Evolutionary conservation across 2,888 invertebrate genomes (phyloP), one percentile per base, ranked within the genome.

Genomic region (Tinea pellionella): DNA sequence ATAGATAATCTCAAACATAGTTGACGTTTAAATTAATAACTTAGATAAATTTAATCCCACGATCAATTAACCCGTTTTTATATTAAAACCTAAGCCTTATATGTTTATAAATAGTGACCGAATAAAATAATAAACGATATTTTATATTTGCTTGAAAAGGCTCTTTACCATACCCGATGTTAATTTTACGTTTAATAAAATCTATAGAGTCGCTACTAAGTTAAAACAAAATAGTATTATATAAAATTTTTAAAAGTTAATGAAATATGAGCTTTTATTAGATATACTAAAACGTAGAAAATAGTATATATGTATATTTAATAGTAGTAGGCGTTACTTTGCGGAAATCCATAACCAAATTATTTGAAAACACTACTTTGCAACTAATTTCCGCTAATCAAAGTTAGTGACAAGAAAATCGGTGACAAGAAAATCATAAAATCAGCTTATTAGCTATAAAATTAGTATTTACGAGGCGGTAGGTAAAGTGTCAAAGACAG

Each of bases 381-480:
- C n/a, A n/a, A n/a, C n/a, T n/a, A n/a, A n/a, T n/a, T n/a, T n/a
- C n/a, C n/a, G n/a, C n/a, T n/a, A n/a, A n/a, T n/a, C n/a, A n/a
- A n/a, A n/a, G n/a, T n/a, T n/a, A n/a, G n/a, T n/a, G n/a, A 15
- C n/a, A 47, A 6, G 2, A 13, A 16, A 4, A 16, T 47, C 9
- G 13, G 47, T 47, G 47, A 47, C 47, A 47, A 47, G 47, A 47
- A 47, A 47, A 47, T 47, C n/a, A 47, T 47, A 47, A 47, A 47
- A 15, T 47, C 9, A 9, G 15, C 47, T 47, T 47, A 47, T 47
- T 13, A 15, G 3, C n/a, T 16, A 47, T 47, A 47, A 47, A 15
- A 47, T 13, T 3, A 18, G 47, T 3, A 13, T 47, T 47, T 11
- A 11, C 47, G 47, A 47, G 16, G 15, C 47, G 47, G 37, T 47